Evolutionary conservation across 2,888 invertebrate genomes (phyloP).

Genomic region (Rotaria sp.): DNA sequence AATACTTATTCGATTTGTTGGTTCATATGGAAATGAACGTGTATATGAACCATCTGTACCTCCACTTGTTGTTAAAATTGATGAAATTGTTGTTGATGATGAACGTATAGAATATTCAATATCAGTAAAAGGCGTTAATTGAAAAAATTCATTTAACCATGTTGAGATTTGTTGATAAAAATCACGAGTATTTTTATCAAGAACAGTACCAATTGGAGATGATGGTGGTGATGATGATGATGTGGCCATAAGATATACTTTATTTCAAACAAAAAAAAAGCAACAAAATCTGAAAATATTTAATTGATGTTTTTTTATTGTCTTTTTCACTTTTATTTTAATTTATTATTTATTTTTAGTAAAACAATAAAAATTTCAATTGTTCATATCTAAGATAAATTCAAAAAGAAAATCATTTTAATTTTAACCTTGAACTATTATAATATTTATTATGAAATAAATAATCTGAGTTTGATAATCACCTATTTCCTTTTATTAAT

Average conservation of each 20-base stretch:
- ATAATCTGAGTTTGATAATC: too few relatives aligned
- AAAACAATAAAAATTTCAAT: too few relatives aligned
- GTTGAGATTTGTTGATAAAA: conserved; percentile 19
- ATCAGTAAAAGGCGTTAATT: background rate
- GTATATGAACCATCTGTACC: conserved; percentile 18
- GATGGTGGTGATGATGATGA: background rate
- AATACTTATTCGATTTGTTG: conserved; percentile 11
- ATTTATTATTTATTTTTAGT: too few relatives aligned
- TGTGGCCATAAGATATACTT: conserved; percentile 6
- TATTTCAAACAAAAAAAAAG: background rate
- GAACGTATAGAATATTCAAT: conserved; percentile 23
- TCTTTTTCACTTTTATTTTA: background rate
- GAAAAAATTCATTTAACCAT: conserved; percentile 26
- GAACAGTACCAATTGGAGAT: background rate
- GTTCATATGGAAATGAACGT: conserved; percentile 27
- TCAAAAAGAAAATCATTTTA: too few relatives aligned
- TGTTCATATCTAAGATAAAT: too few relatives aligned
- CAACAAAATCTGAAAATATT: background rate
- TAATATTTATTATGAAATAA: too few relatives aligned
- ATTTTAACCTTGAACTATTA: too few relatives aligned
- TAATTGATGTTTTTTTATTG: background rate
- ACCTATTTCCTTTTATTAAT: too few relatives aligned
- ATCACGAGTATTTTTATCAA: conserved; percentile 11
- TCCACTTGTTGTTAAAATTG: conserved; percentile 5
- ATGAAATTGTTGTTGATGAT: background rate